These are phyloP conservation scores for Ecliptopera silaceata DNA, from an alignment of 2,888 invertebrate species.

Conservation along the genomic window DNA sequence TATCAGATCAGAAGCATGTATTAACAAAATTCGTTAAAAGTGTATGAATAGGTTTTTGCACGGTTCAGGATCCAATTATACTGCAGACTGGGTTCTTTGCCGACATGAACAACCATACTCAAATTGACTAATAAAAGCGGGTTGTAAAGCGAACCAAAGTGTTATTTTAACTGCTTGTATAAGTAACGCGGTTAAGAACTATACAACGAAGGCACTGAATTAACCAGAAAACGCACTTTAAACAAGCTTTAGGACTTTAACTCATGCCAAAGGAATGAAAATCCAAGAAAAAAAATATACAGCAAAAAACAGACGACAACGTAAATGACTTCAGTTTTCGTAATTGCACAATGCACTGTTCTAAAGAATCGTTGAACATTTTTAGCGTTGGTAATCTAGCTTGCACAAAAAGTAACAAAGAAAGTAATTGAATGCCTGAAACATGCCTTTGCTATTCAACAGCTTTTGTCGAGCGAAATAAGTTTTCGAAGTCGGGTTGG, in stretches of 20 bases:
- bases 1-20: too few relatives aligned
- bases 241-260: constrained; percentile 9
- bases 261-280: not conserved
- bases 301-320: too few relatives aligned
- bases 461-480: constrained; percentile 4
- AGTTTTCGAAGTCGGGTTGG: constrained; percentile 8
- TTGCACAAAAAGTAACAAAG: constrained; percentile 1
- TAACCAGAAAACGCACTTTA: too few relatives aligned
- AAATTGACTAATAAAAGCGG: constrained; percentile 7
- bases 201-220: too few relatives aligned
- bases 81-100: not conserved
- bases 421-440: constrained; percentile 6
- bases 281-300: too few relatives aligned
- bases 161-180: constrained; percentile 16
- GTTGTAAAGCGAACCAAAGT: constrained; percentile 13
- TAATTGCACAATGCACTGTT: not conserved
- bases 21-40: too few relatives aligned
- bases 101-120: constrained; percentile 11
- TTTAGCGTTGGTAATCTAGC: not conserved
- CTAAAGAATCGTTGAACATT: not conserved
- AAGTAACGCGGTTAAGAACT: constrained; percentile 8
- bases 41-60: not conserved
- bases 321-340: too few relatives aligned
- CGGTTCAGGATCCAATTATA: not conserved
- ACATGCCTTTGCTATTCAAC: constrained; percentile 4